A percentile compares a stretch with the other conserved stretches of the same genome.
phyloP scores from a whole-genome alignment of 1,140 invertebrate genomes.

The Lordiphosa clarofinis region DNA sequence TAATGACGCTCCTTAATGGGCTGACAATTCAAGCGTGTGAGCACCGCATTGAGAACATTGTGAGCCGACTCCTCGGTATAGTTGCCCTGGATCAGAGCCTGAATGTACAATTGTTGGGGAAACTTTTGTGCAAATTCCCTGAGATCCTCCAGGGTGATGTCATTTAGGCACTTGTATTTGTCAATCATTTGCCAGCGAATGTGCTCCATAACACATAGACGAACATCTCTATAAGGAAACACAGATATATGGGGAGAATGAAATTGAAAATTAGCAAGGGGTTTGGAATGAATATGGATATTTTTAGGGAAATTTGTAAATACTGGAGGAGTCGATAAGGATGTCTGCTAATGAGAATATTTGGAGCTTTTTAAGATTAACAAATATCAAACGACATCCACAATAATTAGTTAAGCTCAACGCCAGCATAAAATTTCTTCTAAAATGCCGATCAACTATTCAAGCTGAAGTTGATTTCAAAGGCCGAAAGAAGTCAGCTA shows the following conservation, averaged over 20 bases:
- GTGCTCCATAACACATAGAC: constrained; percentile 83
- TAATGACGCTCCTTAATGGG: constrained; percentile 57
- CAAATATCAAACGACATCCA: no score
- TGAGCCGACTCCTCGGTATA: constrained; percentile 83
- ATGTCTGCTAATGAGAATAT: background rate
- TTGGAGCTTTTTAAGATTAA: no score
- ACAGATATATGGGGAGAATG: background rate
- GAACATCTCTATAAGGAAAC: constrained; percentile 82
- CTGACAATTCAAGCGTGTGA: constrained; percentile 69
- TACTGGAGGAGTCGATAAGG: background rate
- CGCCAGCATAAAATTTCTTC: no score
- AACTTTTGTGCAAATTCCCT: constrained; percentile 82
- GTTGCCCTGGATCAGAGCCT: constrained; percentile 89
- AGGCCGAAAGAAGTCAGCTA: no score
- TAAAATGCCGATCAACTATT: no score
- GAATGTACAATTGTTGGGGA: constrained; percentile 84
- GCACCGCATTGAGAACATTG: constrained; percentile 80
- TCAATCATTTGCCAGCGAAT: constrained; percentile 84
- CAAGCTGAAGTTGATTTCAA: no score
- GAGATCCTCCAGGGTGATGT: constrained; percentile 83
- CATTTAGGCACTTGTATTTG: constrained; percentile 83
- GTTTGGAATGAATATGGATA: background rate
- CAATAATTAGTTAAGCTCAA: no score
- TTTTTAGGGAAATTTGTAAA: background rate
- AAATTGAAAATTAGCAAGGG: background rate